phyloP scores from a whole-genome alignment of 1,140 invertebrate genomes.

The Cryptotermes secundus region DNA sequence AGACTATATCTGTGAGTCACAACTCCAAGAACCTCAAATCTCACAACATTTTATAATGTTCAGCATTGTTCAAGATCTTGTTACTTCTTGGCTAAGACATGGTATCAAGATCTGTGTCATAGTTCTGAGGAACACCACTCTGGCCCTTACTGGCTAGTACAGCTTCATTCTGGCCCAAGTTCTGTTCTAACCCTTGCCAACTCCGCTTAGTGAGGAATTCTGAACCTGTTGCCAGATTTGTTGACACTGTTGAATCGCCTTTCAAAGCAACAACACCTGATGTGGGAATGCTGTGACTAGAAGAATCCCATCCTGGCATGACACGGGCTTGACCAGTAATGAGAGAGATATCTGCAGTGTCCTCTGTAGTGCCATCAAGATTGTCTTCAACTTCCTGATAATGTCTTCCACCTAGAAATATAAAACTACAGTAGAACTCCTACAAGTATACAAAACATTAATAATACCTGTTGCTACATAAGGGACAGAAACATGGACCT shows the following conservation, averaged over 20 bases:
- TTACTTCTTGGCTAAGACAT: neutral
- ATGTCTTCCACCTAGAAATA: constrained; percentile 27
- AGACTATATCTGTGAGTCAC: too few species aligned
- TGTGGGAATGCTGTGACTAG: neutral
- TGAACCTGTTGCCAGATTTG: constrained; percentile 31
- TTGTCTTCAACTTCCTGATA: constrained; percentile 50
- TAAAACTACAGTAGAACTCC: too few species aligned
- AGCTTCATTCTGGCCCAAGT: constrained; percentile 64
- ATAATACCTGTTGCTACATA: too few species aligned
- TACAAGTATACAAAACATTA: too few species aligned
- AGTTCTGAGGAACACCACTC: constrained; percentile 59
- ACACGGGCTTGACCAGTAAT: constrained; percentile 63
- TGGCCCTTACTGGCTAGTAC: constrained; percentile 61
- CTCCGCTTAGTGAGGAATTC: constrained; percentile 61
- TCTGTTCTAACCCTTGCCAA: constrained; percentile 74
- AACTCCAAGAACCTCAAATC: too few species aligned
- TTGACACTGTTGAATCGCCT: constrained; percentile 21
- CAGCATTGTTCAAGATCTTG: too few species aligned
- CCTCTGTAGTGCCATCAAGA: constrained; percentile 51
- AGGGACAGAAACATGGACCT: too few species aligned
- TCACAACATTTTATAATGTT: too few species aligned
- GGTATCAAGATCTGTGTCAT: constrained; percentile 47
- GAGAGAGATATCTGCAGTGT: constrained; percentile 65
- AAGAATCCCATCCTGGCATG: neutral
- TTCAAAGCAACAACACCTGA: constrained; percentile 14